Conservation (phyloP, 2,797 vertebrate species). For the Danio choprae region DNA sequence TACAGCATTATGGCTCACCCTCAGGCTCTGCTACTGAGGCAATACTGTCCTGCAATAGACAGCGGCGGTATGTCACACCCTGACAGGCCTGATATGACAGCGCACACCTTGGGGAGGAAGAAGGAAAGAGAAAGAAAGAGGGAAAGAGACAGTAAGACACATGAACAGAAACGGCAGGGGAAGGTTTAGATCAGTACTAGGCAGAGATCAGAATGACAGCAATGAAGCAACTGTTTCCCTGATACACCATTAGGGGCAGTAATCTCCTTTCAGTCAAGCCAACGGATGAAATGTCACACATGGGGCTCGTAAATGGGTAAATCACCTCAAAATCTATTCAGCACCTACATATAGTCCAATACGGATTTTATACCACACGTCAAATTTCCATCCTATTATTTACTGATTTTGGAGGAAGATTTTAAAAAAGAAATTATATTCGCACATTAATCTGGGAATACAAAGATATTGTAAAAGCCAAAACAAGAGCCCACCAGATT, state of each 20-base stretch:
- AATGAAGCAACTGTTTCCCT: conserved; percentile 41
- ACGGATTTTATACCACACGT: neutral
- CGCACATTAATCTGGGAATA: neutral
- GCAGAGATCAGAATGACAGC: conserved; percentile 57
- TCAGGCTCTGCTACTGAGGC: conserved; percentile 89
- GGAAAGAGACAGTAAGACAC: conserved; percentile 53
- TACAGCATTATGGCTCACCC: conserved; percentile 82
- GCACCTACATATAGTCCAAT: neutral
- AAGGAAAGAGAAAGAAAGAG: conserved; percentile 42
- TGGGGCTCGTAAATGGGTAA: conserved; percentile 30
- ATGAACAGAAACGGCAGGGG: conserved; percentile 42
- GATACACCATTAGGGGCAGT: conserved; percentile 68
- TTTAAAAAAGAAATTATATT: neutral
- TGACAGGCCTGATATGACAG: conserved; percentile 96
- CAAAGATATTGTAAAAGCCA: neutral
- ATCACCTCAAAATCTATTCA: neutral
- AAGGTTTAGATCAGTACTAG: conserved; percentile 52
- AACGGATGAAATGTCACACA: conserved; percentile 34
- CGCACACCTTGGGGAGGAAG: conserved; percentile 86
- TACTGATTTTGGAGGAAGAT: neutral
- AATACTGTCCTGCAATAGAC: conserved; percentile 93
- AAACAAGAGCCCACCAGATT: neutral
- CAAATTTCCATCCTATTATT: neutral
- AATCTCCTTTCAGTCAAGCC: conserved; percentile 36
- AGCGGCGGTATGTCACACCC: conserved; percentile 90